Base-by-base conservation (phyloP, 2,797 vertebrate genomes). In the Enteromius paludinosus region DNA sequence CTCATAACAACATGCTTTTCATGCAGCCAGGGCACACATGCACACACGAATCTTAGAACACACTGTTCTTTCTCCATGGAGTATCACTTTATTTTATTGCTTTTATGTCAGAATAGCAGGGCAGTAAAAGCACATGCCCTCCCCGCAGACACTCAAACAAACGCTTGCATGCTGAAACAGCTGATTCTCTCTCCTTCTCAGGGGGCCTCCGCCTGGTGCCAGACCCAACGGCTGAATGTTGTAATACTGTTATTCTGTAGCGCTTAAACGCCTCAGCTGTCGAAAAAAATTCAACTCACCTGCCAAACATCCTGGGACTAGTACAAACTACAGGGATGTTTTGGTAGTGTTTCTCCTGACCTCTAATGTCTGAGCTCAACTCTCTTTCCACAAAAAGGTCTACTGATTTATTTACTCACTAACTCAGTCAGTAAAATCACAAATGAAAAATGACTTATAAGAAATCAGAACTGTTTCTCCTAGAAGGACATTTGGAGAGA, bases 221-320 rank as follows among this genome's bases (percentile, higher is more conserved):
- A 84, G 84, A 72, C 80, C 84, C 84, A 79, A 83, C 83, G 78
- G 70, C 79, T 87, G 49, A 15, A 66, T 84, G 79, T 76, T 79
- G 79, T 81, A 84, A 84, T 66, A 81, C 45, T 77, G 72, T 66
- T 75, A 76, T 83, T 80, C 64, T 73, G 71, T 43, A 70, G 38
- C 35, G 25, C 47, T 82, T 43, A n/a, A 23, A 65, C 25, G 52
- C 82, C 80, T 78, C 82, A 82, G 84, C 86, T 86, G 84, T 84
- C 59, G 41, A 41, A 79, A 79, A 79, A 75, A 76, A 66, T 61
- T 61, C 81, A 80, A 79, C 49, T 64, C 20, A 25, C 18, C 84
- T 74, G 82, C 72, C 84, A 78, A 79, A 72, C 66, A 75, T 86
- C 59, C 78, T 77, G 76, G 79, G 25, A 25, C 65, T 62, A 68